These are phyloP conservation scores for Nasonia oneida DNA, from an alignment of 2,888 invertebrate genomes.

Conservation along the genomic window DNA sequence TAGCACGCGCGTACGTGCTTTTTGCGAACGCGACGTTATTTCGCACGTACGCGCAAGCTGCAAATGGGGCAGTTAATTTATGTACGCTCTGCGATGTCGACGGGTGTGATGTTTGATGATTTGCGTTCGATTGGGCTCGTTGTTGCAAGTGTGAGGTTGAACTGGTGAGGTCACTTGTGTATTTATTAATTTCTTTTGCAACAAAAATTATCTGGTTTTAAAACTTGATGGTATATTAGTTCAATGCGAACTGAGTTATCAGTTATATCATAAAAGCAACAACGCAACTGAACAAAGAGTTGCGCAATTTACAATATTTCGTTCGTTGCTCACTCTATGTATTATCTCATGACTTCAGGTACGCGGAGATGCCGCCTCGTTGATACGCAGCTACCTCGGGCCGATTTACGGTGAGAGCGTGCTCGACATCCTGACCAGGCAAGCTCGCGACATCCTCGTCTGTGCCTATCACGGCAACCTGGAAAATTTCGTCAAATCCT, in stretches of 20 bases:
- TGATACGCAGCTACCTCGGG: constrained; percentile 84
- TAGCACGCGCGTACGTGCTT: background rate
- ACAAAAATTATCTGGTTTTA: no score
- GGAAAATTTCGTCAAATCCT: constrained; percentile 83
- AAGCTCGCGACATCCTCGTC: constrained; percentile 85
- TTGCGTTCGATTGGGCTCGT: background rate
- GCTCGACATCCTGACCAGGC: constrained; percentile 83
- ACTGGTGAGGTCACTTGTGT: background rate
- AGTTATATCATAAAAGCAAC: no score
- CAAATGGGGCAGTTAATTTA: background rate
- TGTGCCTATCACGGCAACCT: constrained; percentile 85
- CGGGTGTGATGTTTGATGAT: background rate
- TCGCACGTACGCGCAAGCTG: background rate
- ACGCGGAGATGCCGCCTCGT: constrained; percentile 75
- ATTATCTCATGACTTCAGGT: constrained; percentile 66
- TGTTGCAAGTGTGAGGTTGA: background rate
- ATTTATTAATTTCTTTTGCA: no score
- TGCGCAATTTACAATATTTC: background rate
- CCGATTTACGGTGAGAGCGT: constrained; percentile 84
- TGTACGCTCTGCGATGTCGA: background rate
- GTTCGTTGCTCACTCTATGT: constrained; percentile 20
- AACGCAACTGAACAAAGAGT: no score
- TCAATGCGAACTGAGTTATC: no score
- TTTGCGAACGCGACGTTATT: background rate
- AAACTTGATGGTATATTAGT: no score